Percentiles rank a stretch among this genome's conserved stretches.
These are phyloP conservation scores for Dermochelys coriacea DNA, from an alignment of 2,797 vertebrate species.

Conservation along the genomic window DNA sequence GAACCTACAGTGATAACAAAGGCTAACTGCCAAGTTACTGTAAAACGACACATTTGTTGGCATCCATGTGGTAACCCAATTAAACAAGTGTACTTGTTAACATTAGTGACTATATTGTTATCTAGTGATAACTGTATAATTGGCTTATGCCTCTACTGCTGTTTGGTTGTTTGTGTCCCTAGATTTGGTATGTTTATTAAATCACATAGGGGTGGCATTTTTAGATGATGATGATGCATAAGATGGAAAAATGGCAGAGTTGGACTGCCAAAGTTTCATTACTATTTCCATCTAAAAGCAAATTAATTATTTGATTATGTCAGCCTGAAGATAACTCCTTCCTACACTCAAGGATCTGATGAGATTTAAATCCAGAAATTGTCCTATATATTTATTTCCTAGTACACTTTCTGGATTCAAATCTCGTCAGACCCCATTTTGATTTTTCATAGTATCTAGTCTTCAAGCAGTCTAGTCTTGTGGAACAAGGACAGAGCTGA, in stretches of 20 bases:
- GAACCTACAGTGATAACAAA: not conserved
- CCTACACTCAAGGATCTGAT: not conserved
- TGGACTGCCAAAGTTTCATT: not conserved
- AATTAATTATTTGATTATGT: not conserved
- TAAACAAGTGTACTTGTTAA: not conserved
- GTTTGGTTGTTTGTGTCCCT: not conserved
- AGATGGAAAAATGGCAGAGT: not conserved
- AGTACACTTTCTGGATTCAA: not conserved
- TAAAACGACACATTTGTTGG: no score
- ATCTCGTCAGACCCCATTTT: not conserved
- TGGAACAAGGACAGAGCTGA: not conserved
- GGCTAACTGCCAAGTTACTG: no score
- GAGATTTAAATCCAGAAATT: not conserved
- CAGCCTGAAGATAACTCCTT: not conserved
- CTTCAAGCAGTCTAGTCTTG: rapidly evolving
- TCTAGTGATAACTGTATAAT: not conserved
- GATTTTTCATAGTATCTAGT: not conserved
- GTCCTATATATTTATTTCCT: not conserved
- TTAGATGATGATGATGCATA: not conserved
- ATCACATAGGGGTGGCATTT: not conserved
- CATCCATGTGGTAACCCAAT: not conserved
- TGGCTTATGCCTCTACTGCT: not conserved
- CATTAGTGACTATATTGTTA: not conserved
- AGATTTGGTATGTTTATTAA: not conserved
- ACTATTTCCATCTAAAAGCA: not conserved